Base-by-base conservation (phyloP, 1,140 invertebrate species). In the Melanaphis sacchari region DNA sequence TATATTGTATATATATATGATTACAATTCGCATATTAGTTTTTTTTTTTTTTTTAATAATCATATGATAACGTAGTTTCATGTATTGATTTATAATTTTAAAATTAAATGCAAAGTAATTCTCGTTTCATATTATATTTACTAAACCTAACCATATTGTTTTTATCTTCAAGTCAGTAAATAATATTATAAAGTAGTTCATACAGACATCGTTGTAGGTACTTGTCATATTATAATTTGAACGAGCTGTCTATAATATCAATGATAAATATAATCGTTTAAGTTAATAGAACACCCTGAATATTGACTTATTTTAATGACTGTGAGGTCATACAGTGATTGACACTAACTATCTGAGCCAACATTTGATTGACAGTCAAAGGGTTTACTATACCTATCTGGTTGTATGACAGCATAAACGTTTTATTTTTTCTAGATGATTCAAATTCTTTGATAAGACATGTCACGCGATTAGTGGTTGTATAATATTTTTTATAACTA, bases 321-420 rank as follows among this genome's bases (percentile, higher is more conserved):
- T 41, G 9, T 85, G 38, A 85, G 82, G 82, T 85, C 82, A 85
- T 31, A 41, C 40, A 24, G 40, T 85, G 84, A 85, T 85, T 85
- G 84, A 85, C 84, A 85, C 41, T n/a, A 41, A 85, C 84, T 85
- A 43, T n/a, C 11, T 11, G 26, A 43, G 40, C 40, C 84, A 85
- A 85, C 41, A 31, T 85, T 85, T 85, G 84, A 85, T 85, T 85
- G 84, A 85, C 84, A 85, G 38, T 40, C 9, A 85, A 85, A 85
- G 6, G 24, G 26, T 85, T 41, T 46, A 18, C 24, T 41, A 31
- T 43, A 85, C 40, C 15, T n/a, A 76, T 76, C 15, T 76, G 59
- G n/a, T 24, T 40, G 15, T 84, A 41, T n/a, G 84, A 43, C 40
- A 49, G 46, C 46, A 43, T 31, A 15, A 41, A 85, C 84, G 31